These are phyloP conservation scores for Strigamia crassipes DNA, from an alignment of 2,888 invertebrate species.

Conservation along the genomic window DNA sequence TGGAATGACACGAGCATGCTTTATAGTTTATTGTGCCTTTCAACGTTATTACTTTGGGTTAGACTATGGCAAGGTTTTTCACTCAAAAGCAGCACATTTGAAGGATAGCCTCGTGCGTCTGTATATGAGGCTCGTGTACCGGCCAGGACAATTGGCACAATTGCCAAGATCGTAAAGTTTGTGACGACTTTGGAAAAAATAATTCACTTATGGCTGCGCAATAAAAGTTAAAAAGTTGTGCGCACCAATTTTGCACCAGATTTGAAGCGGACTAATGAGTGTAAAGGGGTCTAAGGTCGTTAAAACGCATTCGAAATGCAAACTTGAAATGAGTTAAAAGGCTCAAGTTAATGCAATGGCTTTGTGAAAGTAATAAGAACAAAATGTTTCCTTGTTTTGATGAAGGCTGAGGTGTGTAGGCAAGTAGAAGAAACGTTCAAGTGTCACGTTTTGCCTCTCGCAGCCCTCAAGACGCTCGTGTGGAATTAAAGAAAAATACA, in stretches of 20 bases:
- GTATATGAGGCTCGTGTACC: background rate
- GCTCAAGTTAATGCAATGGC: slow-evolving; percentile 18
- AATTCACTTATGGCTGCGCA: background rate
- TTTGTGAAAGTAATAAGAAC: slow-evolving; percentile 36
- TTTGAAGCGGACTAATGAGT: slow-evolving; percentile 5
- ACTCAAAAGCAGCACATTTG: slow-evolving; percentile 27
- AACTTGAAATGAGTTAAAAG: slow-evolving; percentile 17
- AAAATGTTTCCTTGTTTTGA: slow-evolving; percentile 29
- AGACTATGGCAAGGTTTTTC: slow-evolving; percentile 6
- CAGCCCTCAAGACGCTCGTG: background rate
- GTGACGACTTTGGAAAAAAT: background rate
- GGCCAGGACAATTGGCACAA: slow-evolving; percentile 25
- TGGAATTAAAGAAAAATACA: slow-evolving; percentile 24
- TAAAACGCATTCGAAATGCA: slow-evolving; percentile 1
- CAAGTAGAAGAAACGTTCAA: background rate
- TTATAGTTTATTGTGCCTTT: slow-evolving; percentile 29
- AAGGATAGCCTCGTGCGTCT: slow-evolving; percentile 1
- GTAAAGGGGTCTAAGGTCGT: background rate
- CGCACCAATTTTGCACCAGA: slow-evolving; percentile 17
- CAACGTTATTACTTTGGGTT: slow-evolving; percentile 31
- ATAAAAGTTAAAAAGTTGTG: slow-evolving; percentile 33
- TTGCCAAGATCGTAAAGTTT: slow-evolving; percentile 31
- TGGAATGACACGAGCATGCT: slow-evolving; percentile 16
- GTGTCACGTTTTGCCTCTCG: slow-evolving; percentile 19
- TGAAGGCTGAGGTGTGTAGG: background rate